Evolutionary conservation across 2,113 vertebrate genomes (phyloP), one percentile per base, ranked within the genome.

Genomic region (Perognathus longimembris): DNA sequence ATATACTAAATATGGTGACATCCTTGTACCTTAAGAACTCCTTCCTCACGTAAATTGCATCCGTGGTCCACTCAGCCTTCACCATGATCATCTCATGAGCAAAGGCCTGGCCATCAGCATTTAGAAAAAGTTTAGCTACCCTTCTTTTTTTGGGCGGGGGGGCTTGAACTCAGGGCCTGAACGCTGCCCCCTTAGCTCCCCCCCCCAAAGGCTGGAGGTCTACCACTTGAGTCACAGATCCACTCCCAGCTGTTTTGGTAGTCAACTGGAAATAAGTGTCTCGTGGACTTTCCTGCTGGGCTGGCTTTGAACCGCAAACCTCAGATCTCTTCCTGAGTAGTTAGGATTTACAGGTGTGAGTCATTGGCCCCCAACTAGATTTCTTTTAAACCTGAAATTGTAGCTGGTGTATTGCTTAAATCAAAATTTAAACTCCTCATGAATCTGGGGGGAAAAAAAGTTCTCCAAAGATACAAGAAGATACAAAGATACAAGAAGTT

Each of bases 1-100:
- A 70, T 69, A 73, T 5, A 32, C 22, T 63, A 81, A 40, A 54
- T 26, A 75, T 11, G 45, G 45, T 11, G 45, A 79, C 22, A 59
- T 54, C 45, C 67, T 21, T 89, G 76, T n/a, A 88, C 76, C 95
- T 71, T 32, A 71, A 95, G 70, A 89, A 57, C 61, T 64, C 64
- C 32, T 8, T 50, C 12, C 36, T 40, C 38, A 10, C 57, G 17
- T 59, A 26, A 24, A 17, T 5, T 50, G 3, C 4, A 32, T 38
- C 10, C 76, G 22, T 6, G 3, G 32, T 34, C 30, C 69, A 67
- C 7, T 21, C 76, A 18, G 64, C 17, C 8, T 6, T 14, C 38
- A n/a, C 42, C 54, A 36, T 14, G 11, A 42, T 80, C 40, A 40
- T 74, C 57, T 90, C 71, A 69, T 30, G 34, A 89, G 21, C 76